Base-by-base conservation (phyloP, 2,113 vertebrate genomes). In the Hepsetus odoe region DNA sequence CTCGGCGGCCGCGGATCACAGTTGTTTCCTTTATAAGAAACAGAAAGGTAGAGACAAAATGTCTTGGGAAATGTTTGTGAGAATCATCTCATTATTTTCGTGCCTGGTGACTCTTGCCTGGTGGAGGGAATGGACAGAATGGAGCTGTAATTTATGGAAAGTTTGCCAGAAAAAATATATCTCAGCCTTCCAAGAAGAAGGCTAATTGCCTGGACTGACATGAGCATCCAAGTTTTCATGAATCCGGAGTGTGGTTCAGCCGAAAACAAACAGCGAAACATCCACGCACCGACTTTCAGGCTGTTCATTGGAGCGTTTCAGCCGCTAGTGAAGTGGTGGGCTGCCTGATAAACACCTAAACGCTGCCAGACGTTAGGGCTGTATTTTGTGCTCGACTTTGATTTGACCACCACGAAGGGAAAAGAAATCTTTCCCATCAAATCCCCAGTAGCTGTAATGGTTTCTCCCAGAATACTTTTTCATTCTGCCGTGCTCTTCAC, bases 21-120 rank as follows among this genome's bases (percentile, higher is more conserved):
- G 51, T 65, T 30, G 62, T 53, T 56, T 67, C 22, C 67, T 78
- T 28, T 38, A 74, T 49, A 83, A 76, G 58, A 76, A 76, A 30
- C 64, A n/a, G 49, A 42, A 49, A 56, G 6, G 61, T 35, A 33
- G n/a, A 67, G 65, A 58, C 26, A 42, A 53, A 59, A 72, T 20
- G 51, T 77, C 40, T 30, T 38, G 64, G 74, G 28, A 82, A 55
- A 72, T 77, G 8, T 10, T 10, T 44, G 42, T 77, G 32, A 83
- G 24, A 53, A 65, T 16, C 72, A 58, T 70, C 40, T 66, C 56
- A 49, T 68, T 72, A 68, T 65, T 71, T 62, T 26, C 67, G 20
- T 20, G 32, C 18, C 12, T 67, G 66, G 33, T 65, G 24, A 65
- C 32, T 38, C 18, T 18, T 65, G 61, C 68, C 42, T 18, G 24